Percentiles rank a stretch among this genome's conserved stretches.
These are phyloP conservation scores for Leptopilina myrica DNA, from an alignment of 2,888 invertebrate species.

Conservation along the genomic window DNA sequence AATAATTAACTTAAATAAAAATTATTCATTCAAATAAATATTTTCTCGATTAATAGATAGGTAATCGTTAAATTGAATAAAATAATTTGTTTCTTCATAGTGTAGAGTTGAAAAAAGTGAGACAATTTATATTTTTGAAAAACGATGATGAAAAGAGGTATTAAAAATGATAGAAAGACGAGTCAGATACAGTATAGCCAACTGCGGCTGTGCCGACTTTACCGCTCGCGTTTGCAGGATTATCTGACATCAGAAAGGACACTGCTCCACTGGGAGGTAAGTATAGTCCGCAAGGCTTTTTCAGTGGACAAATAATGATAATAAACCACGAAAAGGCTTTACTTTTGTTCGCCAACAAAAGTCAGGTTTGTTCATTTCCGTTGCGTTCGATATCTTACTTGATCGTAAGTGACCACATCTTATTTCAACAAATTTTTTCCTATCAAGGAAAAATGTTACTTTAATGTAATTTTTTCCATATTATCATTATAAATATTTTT, in stretches of 20 bases:
- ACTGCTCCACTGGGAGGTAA: conserved; percentile 59
- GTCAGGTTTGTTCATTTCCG: conserved; percentile 45
- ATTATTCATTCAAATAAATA: too few relatives aligned
- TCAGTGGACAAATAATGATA: conserved; percentile 66
- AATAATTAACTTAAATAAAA: too few relatives aligned
- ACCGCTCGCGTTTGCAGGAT: conserved; percentile 63
- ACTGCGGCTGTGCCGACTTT: conserved; percentile 50
- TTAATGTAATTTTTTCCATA: too few relatives aligned
- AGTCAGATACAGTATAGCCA: conserved; percentile 2
- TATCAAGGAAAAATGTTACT: too few relatives aligned
- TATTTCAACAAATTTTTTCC: neutral
- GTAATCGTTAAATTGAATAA: too few relatives aligned
- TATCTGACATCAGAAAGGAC: conserved; percentile 69
- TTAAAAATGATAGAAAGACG: neutral
- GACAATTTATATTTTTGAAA: too few relatives aligned
- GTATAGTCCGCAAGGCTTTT: conserved; percentile 51
- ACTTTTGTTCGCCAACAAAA: conserved; percentile 47
- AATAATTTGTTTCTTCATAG: too few relatives aligned
- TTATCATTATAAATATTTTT: too few relatives aligned
- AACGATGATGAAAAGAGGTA: neutral
- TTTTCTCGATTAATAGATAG: too few relatives aligned
- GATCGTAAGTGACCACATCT: neutral
- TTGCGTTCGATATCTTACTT: neutral
- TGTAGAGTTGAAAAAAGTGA: too few relatives aligned
- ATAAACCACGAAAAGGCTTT: conserved; percentile 62